Conservation (phyloP, 1,140 invertebrate species). For the Aethina tumida region DNA sequence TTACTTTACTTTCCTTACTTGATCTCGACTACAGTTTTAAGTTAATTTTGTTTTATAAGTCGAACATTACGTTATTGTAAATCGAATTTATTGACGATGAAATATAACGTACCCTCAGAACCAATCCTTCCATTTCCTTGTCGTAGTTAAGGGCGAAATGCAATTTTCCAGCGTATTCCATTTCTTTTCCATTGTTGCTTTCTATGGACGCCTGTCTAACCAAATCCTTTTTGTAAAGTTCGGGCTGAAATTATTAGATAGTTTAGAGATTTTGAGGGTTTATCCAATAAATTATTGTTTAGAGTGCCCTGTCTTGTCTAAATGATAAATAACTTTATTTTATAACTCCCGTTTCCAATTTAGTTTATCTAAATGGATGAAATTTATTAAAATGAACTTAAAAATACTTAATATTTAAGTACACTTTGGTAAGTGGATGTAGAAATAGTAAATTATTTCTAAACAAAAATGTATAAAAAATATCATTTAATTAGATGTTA, state of each 20-base stretch:
- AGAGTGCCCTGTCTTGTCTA: too few species aligned
- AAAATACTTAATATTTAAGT: too few species aligned
- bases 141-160: conserved; percentile 70
- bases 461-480: too few species aligned
- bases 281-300: not conserved
- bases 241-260: conserved; percentile 47
- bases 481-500: too few species aligned
- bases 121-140: conserved; percentile 61
- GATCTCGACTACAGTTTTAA: not conserved
- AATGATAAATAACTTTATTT: not conserved
- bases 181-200: conserved; percentile 52
- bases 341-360: not conserved
- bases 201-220: conserved; percentile 64
- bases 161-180: conserved; percentile 66
- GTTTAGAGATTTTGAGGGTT: not conserved
- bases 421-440: too few species aligned
- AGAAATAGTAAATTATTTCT: too few species aligned
- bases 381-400: too few species aligned
- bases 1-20: not conserved
- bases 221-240: conserved; percentile 67
- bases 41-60: not conserved
- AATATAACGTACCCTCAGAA: conserved; percentile 53
- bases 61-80: conserved; percentile 1
- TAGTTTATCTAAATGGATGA: not conserved
- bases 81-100: not conserved